A percentile compares a stretch with the other conserved stretches of the same genome.
Evolutionary conservation across 2,113 vertebrate species (phyloP).

Genomic region (rat (Rattus norvegicus)): DNA sequence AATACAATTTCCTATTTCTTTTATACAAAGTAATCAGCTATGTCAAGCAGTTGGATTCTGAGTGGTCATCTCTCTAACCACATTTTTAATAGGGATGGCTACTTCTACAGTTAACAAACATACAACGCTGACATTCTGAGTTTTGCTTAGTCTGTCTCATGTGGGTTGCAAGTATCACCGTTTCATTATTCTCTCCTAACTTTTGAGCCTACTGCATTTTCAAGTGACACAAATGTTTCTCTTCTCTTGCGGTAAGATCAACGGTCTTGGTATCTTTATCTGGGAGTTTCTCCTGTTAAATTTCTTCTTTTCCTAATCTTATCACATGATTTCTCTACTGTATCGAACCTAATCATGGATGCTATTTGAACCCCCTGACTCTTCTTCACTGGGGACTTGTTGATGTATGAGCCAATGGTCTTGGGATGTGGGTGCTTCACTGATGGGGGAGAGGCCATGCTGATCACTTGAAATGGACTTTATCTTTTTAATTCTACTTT

Average conservation of each 20-base stretch:
- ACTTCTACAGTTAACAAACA: slow-evolving; percentile 33
- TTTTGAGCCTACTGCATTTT: slow-evolving; percentile 9
- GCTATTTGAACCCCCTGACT: slow-evolving; percentile 19
- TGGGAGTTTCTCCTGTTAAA: slow-evolving; percentile 64
- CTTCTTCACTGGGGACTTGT: neutral
- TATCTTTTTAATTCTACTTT: neutral
- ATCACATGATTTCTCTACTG: slow-evolving; percentile 48
- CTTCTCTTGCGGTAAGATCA: slow-evolving; percentile 48
- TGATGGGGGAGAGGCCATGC: neutral
- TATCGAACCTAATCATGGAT: neutral
- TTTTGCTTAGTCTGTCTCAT: neutral
- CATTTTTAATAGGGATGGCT: slow-evolving; percentile 17
- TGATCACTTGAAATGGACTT: neutral
- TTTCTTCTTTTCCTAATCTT: slow-evolving; percentile 62
- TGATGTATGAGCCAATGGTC: neutral
- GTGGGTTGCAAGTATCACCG: neutral
- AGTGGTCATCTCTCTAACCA: neutral
- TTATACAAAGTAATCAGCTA: slow-evolving; percentile 20
- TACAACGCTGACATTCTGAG: neutral
- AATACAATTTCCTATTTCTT: neutral
- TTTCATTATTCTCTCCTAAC: neutral
- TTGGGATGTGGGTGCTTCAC: neutral
- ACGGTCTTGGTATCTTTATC: neutral
- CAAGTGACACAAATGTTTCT: slow-evolving; percentile 30
- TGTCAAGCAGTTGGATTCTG: neutral